These are phyloP conservation scores for Ips typographus DNA, from an alignment of 1,140 invertebrate genomes.

Conservation along the genomic window DNA sequence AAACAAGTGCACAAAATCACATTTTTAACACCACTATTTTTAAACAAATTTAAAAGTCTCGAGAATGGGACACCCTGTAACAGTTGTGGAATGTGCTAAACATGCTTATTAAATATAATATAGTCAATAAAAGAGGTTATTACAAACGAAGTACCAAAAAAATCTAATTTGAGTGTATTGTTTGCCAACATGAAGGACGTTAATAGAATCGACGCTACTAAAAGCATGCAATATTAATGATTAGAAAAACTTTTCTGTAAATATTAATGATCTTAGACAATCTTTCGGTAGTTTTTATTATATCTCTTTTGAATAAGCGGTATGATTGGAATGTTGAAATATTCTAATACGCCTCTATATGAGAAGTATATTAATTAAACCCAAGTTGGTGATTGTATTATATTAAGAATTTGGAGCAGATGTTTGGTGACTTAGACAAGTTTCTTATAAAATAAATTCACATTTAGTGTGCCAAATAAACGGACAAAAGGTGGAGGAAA, in stretches of 20 bases:
- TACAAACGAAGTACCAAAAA: not conserved
- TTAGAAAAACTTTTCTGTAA: conserved; percentile 5
- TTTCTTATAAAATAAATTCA: no score
- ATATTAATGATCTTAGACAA: conserved; percentile 1
- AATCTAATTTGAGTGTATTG: conserved; percentile 9
- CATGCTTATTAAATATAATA: no score
- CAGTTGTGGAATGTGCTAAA: no score
- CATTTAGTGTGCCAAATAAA: conserved; percentile 74
- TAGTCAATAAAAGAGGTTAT: no score
- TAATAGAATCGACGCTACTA: not conserved
- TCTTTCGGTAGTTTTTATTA: conserved; percentile 9
- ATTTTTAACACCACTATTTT: no score
- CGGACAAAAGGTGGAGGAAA: conserved; percentile 64
- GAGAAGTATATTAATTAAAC: no score
- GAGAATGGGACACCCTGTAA: no score
- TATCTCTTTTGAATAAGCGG: not conserved
- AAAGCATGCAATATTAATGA: conserved; percentile 9
- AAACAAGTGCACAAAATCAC: no score
- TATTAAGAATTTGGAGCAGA: no score
- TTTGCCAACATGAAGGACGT: conserved; percentile 7
- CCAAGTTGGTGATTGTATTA: no score
- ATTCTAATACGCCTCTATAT: conserved; percentile 6
- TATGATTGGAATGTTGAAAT: conserved; percentile 5
- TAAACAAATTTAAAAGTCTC: no score
- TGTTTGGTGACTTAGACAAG: no score